Evolutionary conservation across 2,888 invertebrate species (phyloP).

Genomic region (Trachelus iudaicus): DNA sequence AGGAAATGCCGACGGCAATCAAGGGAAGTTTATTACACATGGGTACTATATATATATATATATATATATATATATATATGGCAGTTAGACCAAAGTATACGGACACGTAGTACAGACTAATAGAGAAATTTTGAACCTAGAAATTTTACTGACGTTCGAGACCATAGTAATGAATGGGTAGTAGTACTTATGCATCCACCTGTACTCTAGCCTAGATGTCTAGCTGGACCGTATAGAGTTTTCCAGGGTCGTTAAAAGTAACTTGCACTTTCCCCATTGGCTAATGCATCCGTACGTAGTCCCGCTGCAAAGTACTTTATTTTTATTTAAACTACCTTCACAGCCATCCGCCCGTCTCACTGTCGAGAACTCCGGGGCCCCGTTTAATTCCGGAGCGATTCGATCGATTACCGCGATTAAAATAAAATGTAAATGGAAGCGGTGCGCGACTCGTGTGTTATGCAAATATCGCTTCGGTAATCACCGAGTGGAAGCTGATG

Average conservation of each 20-base stretch:
- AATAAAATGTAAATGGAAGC: conserved; percentile 64
- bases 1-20: background rate
- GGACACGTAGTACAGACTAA: background rate
- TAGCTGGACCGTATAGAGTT: background rate
- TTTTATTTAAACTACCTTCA: conserved; percentile 60
- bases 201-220: background rate
- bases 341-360: conserved; percentile 13
- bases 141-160: background rate
- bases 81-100: background rate
- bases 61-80: background rate
- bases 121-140: background rate
- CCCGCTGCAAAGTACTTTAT: conserved; percentile 53
- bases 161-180: background rate
- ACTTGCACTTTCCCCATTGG: conserved; percentile 57
- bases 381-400: conserved; percentile 54
- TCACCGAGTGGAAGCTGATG: conserved; percentile 65
- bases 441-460: conserved; percentile 56
- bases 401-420: conserved; percentile 64
- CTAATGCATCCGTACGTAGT: conserved; percentile 56
- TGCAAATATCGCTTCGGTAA: conserved; percentile 62
- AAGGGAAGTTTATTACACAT: background rate
- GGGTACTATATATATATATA: background rate
- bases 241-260: conserved; percentile 54
- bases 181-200: background rate
- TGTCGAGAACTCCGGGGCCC: conserved; percentile 23